These are phyloP conservation scores for Catocala nupta DNA, from an alignment of 2,888 invertebrate species.

Conservation along the genomic window DNA sequence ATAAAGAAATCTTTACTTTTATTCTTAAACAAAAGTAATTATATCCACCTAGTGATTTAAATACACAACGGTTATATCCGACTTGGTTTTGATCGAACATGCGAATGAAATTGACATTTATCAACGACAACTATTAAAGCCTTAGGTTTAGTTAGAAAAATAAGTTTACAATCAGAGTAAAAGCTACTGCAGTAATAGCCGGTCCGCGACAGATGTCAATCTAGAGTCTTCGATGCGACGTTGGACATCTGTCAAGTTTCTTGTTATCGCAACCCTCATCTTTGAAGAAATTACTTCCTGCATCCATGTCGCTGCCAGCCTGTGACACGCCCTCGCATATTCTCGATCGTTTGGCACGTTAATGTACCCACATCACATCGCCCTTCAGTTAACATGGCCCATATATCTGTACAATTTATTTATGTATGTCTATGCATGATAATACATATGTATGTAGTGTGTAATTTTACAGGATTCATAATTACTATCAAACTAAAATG, in stretches of 20 bases:
- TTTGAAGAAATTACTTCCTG: conserved; percentile 76
- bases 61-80: no score
- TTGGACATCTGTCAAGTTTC: conserved; percentile 74
- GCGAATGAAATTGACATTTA: no score
- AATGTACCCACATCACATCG: conserved; percentile 59
- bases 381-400: conserved; percentile 44
- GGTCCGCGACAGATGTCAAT: conserved; percentile 69
- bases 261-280: conserved; percentile 79
- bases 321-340: conserved; percentile 62
- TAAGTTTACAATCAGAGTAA: conserved; percentile 48
- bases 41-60: no score
- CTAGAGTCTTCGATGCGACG: conserved; percentile 61
- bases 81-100: no score
- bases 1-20: no score
- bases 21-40: no score
- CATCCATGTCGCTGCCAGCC: conserved; percentile 67
- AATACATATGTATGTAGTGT: no score
- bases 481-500: background rate
- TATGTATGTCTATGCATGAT: conserved; percentile 10
- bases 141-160: conserved; percentile 17
- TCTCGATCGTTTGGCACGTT: conserved; percentile 59
- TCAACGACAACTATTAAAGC: background rate
- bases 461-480: conserved; percentile 8
- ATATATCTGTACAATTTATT: conserved; percentile 36
- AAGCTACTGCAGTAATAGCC: conserved; percentile 43